Evolutionary conservation across 2,113 vertebrate species (phyloP), one percentile per base, ranked within the genome.

Genomic region (Gallinago jamesoni): DNA sequence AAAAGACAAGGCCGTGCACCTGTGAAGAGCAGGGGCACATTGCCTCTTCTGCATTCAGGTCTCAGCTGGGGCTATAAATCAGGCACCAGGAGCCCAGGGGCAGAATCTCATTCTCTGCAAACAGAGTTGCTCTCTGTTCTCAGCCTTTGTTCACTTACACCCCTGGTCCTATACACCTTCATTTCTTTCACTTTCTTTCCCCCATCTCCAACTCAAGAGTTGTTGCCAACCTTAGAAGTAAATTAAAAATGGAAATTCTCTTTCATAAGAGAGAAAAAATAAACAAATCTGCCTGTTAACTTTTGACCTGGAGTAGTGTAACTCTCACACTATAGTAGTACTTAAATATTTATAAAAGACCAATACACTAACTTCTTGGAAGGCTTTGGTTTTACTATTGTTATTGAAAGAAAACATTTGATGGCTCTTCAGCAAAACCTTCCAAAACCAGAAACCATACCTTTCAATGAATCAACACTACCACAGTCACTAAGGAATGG

Each of bases 281-380:
- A 45, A 2, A 0, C 3, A 57, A 35, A 59, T 45, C 45, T 27
- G 12, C 4, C n/a, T 30, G 6, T 19, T 63, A 81, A 45, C 7
- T 48, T 66, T 14, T 35, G 27, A 77, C 23, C 22, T 67, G 22
- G 31, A 83, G 18, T 25, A 47, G 16, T 12, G 3, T 10, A 59
- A 33, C 10, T 30, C 15, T 92, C 12, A 53, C 10, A 25, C 16
- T 19, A 27, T 14, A 37, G 16, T 3, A 74, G 33, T 31, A 56
- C 17, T 86, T 75, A 69, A 59, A 37, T 28, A 43, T 19, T 85
- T 78, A 14, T 69, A 78, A 41, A 2, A 20, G 5, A 60, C 20
- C 0, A 0, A 48, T 7, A 57, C 10, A 17, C 5, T 78, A 24
- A 47, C 2, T 7, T 45, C 17, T 33, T 23, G 12, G 45, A 91